Evolutionary conservation across 2,888 invertebrate species (phyloP), one percentile per base, ranked within the genome.

Genomic region (Drosophila maculinotata): DNA sequence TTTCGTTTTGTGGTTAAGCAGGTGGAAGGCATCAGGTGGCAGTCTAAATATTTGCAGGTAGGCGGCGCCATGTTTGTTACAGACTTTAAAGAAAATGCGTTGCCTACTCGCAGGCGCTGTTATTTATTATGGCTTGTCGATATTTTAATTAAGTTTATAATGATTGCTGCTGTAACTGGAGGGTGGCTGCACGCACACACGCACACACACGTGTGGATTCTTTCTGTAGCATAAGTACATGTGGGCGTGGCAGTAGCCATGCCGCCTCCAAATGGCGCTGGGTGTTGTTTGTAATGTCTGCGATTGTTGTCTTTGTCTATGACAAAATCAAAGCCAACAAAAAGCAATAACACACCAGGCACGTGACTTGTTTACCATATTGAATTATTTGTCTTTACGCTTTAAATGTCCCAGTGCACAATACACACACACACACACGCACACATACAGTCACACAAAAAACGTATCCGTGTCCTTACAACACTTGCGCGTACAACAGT

Each of bases 311-410:
- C 68, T 75, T 44, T 60, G 45, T 31, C 45, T 45, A 45, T 45
- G 31, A 64, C 56, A 66, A 76, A 80, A 78, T 79, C 76, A 74
- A 73, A 70, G 70, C 60, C 67, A 70, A 71, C 80, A 71, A 69
- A 76, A 80, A 76, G 82, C 67, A 81, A 70, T 86, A 83, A 78
- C 71, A 88, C 77, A 73, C 58, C 56, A 49, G 78, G 78, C 83
- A 89, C 89, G 89, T 89, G 89, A 89, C 89, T 85, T 89, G 90
- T 76, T 87, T 87, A 79, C 80, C 79, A 90, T 88, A 89, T 84
- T 78, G 86, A 88, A 74, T 79, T 88, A 79, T 86, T 85, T 89
- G 83, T 76, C 78, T 80, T 73, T 60, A 59, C 60, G 69, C 67
- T 57, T 87, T 79, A 69, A 82, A 76, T 76, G 67, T 73, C 47